Evolutionary conservation across 2,797 vertebrate genomes (phyloP).

Genomic region (Cossypha heuglini): DNA sequence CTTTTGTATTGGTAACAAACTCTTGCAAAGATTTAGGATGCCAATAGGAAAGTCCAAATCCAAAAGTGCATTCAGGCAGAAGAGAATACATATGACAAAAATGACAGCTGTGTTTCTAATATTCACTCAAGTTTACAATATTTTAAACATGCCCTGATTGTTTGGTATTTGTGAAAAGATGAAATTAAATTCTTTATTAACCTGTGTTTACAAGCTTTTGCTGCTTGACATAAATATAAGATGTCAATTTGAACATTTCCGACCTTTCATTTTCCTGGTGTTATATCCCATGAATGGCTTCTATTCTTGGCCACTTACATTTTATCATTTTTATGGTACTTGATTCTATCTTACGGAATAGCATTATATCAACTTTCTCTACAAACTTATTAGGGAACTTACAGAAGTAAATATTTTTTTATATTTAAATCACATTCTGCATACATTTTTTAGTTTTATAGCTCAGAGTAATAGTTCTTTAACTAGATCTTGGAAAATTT

Average conservation of each 20-base stretch:
- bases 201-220: neutral
- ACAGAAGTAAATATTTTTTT: neutral
- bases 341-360: neutral
- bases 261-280: neutral
- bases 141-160: neutral
- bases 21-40: neutral
- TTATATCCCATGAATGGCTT: neutral
- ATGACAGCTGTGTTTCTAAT: neutral
- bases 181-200: neutral
- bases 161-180: neutral
- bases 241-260: neutral
- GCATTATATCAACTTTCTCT: neutral
- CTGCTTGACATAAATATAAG: neutral
- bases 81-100: neutral
- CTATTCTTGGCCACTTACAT: neutral
- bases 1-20: neutral
- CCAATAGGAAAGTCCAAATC: neutral
- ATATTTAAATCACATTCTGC: neutral
- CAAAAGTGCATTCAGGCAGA: neutral
- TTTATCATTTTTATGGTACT: neutral
- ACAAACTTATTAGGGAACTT: neutral
- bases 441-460: neutral
- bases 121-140: neutral
- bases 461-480: neutral
- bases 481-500: neutral